Evolutionary conservation across 2,113 vertebrate species (phyloP), one percentile per base, ranked within the genome.

Genomic region (Gymnogyps californianus): DNA sequence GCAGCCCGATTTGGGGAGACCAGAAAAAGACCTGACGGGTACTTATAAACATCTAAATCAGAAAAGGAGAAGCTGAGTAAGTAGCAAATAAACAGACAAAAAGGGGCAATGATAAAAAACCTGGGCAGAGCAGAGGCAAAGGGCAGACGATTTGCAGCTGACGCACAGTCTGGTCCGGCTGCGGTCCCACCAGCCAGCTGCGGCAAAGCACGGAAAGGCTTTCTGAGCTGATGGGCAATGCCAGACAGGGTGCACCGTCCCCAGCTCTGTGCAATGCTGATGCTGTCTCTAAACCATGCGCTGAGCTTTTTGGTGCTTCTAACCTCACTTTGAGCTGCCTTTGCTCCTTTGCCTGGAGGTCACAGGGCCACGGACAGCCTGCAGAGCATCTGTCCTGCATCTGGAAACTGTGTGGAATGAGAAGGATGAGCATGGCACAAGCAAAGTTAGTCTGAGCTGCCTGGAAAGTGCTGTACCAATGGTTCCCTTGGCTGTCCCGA

Each of bases 241-340:
- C 21, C 76, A 47, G 49, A 34, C 29, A 42, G 4, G 29, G 38
- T 20, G 44, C 36, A 24, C 3, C 1, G 3, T 81, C 32, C n/a
- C 8, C 44, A 55, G 65, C 49, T 11, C 71, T 76, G 10, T n/a
- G 55, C 59, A 78, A 47, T 0, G 0, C 32, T 54, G 28, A 51
- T 0, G 8, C 16, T 28, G 61, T 14, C 83, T 65, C 14, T 14
- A 47, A 88, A 38, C 7, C 29, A 4, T 0, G 2, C 0, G 3
- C 51, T 78, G 46, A 81, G 80, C 3, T 46, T 65, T 47, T 16
- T 9, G 10, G 54, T 49, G 34, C 36, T 61, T 46, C 62, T 32
- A 20, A 83, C 17, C 8, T 51, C 10, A 21, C 67, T 83, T 31
- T 40, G 19, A 90, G 66, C 25, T 69, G 55, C 3, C 77, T 83